Conservation (phyloP, 2,797 vertebrate species). For the Ambastaia sidthimunki region DNA sequence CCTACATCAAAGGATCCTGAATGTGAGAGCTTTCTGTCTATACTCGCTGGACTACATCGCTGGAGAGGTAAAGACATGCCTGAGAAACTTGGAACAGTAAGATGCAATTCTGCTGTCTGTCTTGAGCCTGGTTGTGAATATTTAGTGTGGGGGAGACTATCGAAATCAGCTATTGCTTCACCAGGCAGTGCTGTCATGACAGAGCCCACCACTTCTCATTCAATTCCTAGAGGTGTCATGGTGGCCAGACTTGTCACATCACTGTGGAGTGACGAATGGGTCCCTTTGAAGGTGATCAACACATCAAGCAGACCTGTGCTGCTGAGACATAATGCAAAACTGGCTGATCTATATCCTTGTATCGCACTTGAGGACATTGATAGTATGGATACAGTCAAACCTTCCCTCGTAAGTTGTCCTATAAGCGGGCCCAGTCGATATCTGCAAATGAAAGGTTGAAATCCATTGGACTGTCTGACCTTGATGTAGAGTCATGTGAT, state of each 20-base stretch:
- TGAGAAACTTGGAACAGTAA: constrained; percentile 43
- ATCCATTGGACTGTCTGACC: not conserved
- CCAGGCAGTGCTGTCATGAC: constrained; percentile 52
- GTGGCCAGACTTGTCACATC: constrained; percentile 25
- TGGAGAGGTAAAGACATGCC: not conserved
- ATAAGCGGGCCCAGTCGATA: not conserved
- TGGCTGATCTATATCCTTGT: constrained; percentile 31
- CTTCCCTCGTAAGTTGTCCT: not conserved
- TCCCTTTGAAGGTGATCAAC: constrained; percentile 13
- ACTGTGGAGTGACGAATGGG: constrained; percentile 36
- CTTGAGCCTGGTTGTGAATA: constrained; percentile 51
- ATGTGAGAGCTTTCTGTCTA: constrained; percentile 8
- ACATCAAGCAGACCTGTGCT: constrained; percentile 4
- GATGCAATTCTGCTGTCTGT: constrained; percentile 38
- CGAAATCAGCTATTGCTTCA: constrained; percentile 8
- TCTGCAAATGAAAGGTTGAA: constrained; percentile 1
- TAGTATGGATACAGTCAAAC: not conserved
- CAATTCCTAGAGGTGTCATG: constrained; percentile 45
- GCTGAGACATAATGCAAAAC: not conserved
- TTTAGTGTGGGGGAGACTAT: constrained; percentile 34
- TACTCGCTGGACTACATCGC: not conserved
- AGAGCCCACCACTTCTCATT: constrained; percentile 32
- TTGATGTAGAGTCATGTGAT: constrained; percentile 17
- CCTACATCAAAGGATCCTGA: not conserved
- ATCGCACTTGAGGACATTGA: constrained; percentile 20